Percentiles rank a stretch among this genome's conserved stretches.
Evolutionary conservation across 2,888 invertebrate genomes (phyloP).

Genomic region (Leucophenga montana): DNA sequence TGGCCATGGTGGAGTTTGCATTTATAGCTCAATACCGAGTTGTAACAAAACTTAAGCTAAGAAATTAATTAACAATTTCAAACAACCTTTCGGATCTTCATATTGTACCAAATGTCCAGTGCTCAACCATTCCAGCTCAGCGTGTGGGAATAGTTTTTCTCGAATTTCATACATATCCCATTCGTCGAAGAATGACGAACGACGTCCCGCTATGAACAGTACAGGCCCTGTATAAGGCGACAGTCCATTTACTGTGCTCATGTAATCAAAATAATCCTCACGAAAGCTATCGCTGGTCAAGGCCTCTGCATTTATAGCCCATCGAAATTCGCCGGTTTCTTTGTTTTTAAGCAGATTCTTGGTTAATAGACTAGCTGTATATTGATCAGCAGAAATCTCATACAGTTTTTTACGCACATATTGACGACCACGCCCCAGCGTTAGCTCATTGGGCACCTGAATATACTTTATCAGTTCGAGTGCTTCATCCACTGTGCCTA

Average conservation of each 20-base stretch:
- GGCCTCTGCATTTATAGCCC: conserved; percentile 39
- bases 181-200: conserved; percentile 25
- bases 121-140: conserved; percentile 38
- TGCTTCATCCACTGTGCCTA: background rate
- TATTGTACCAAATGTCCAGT: conserved; percentile 29
- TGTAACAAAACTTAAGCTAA: too few relatives aligned
- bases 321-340: conserved; percentile 26
- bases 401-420: background rate
- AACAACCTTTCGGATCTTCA: conserved; percentile 37
- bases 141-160: conserved; percentile 39
- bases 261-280: conserved; percentile 32
- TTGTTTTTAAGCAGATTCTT: conserved; percentile 32
- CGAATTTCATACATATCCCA: conserved; percentile 28
- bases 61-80: background rate
- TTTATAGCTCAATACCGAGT: too few relatives aligned
- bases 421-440: conserved; percentile 30
- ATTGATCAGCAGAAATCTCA: conserved; percentile 5
- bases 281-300: conserved; percentile 36
- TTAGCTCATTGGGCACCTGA: conserved; percentile 28
- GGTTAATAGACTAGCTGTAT: conserved; percentile 6
- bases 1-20: too few relatives aligned
- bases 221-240: conserved; percentile 39
- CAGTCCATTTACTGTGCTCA: conserved; percentile 23
- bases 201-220: conserved; percentile 36
- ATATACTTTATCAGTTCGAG: conserved; percentile 19